These are phyloP conservation scores for Ectropis grisescens DNA, from an alignment of 1,140 invertebrate genomes.

Conservation along the genomic window DNA sequence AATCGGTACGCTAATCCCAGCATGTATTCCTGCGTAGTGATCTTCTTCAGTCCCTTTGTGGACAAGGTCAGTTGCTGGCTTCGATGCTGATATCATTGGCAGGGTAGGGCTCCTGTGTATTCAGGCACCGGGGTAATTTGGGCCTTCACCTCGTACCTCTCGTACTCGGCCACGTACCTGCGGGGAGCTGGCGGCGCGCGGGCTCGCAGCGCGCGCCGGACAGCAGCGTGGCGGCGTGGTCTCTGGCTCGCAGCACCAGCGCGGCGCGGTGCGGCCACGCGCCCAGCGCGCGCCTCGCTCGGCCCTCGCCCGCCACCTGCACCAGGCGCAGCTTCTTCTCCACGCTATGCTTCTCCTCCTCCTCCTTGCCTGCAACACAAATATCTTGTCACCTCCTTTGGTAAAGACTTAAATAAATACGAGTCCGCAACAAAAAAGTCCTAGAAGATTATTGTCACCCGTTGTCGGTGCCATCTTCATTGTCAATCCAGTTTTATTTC, in stretches of 20 bases:
- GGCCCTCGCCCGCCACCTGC: constrained; percentile 79
- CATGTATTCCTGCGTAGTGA: too few relatives aligned
- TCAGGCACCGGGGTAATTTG: too few relatives aligned
- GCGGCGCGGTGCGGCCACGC: constrained; percentile 85
- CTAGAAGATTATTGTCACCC: too few relatives aligned
- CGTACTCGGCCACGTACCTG: constrained; percentile 22
- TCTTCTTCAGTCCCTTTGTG: too few relatives aligned
- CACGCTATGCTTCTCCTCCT: constrained; percentile 73
- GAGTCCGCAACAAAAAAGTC: constrained; percentile 1
- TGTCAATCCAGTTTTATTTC: too few relatives aligned
- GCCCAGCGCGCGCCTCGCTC: constrained; percentile 81
- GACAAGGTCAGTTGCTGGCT: too few relatives aligned
- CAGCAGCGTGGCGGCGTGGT: constrained; percentile 83
- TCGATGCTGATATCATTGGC: too few relatives aligned
- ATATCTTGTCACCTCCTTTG: not conserved
- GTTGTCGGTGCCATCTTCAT: too few relatives aligned
- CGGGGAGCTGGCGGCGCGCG: constrained; percentile 12
- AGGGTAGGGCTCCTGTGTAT: too few relatives aligned
- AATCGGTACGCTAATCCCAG: too few relatives aligned
- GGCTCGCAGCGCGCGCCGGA: constrained; percentile 65
- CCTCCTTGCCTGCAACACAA: constrained; percentile 78
- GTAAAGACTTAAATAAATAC: not conserved
- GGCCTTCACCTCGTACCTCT: too few relatives aligned
- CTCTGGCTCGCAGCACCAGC: constrained; percentile 81
- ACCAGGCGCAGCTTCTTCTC: constrained; percentile 80